Evolutionary conservation across 2,888 invertebrate species (phyloP), one percentile per base, ranked within the genome.

Genomic region (Drosophila mercatorum): DNA sequence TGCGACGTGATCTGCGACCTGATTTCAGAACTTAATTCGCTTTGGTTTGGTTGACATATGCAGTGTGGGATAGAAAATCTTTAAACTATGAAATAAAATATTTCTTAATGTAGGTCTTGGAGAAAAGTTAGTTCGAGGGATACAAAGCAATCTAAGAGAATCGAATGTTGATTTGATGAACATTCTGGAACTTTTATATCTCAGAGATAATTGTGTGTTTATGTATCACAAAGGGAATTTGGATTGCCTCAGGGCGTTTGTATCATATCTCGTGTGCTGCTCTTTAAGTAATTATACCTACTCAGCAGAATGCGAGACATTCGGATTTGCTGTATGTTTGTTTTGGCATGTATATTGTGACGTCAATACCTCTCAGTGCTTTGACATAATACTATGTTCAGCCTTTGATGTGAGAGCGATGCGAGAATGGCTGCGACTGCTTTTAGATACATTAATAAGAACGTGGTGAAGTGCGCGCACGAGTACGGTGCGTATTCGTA

Each of bases 401-500:
- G 40, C 8, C 53, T 62, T 73, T 66, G 49, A 62, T 57, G 26
- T 53, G 12, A 17, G 14, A 28, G 41, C 43, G 46, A 34, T 11
- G 41, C 2, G 11, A 11, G 8, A 57, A 60, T 40, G 8, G 47
- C 57, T 40, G 40, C 40, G 64, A 51, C 51, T 41, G 57, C 55
- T 44, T 52, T 40, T 43, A 59, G 46, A 58, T 22, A 49, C 69
- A 64, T 68, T 63, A 51, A 60, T 55, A 63, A 26, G 43, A 43
- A 52, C 44, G 47, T 62, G 46, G 40, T 56, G 11, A 61, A 55
- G 67, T 70, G 10, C 36, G 49, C 36, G 51, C 47, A 17, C 36
- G 46, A 38, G 59, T 31, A 71, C 60, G 52, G 47, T 74, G 82
- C 81, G 82, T 82, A 77, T 84, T 69, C 84, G 79, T 80, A 87